Conservation (phyloP, 2,888 invertebrate genomes). For the Spicauda simplicius region DNA sequence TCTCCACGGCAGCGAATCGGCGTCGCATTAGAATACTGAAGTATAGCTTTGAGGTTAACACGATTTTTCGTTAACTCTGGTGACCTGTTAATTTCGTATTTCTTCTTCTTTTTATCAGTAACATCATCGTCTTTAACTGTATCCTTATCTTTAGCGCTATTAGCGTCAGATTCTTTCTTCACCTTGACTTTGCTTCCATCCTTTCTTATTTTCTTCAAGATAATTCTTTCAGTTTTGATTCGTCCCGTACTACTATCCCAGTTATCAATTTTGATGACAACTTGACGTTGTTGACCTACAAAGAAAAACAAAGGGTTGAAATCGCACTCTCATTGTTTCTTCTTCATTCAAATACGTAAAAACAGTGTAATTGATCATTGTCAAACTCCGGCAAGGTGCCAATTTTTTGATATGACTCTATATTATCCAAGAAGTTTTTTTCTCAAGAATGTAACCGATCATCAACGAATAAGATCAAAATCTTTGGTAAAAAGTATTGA, state of each 20-base stretch:
- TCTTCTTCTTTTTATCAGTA: constrained; percentile 12
- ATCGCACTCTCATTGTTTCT: constrained; percentile 9
- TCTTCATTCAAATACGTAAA: neutral
- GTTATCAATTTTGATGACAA: constrained; percentile 29
- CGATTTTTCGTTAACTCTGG: constrained; percentile 37
- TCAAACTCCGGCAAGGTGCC: neutral
- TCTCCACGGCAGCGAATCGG: constrained; percentile 55
- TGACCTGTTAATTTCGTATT: constrained; percentile 19
- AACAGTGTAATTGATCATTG: neutral
- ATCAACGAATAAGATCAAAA: too few relatives aligned
- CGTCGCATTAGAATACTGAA: constrained; percentile 60
- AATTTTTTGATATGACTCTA: too few relatives aligned
- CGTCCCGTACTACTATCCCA: constrained; percentile 22
- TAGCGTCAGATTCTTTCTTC: neutral
- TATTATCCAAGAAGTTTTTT: too few relatives aligned
- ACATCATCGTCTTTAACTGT: constrained; percentile 3
- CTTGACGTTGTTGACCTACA: constrained; percentile 41
- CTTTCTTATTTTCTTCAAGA: constrained; percentile 19
- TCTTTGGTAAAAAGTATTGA: too few relatives aligned
- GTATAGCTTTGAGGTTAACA: constrained; percentile 52
- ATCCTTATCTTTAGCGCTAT: neutral
- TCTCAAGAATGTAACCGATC: too few relatives aligned
- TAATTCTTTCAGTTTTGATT: constrained; percentile 15
- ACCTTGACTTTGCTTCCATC: constrained; percentile 2
- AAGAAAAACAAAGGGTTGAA: constrained; percentile 35